Evolutionary conservation across 2,113 vertebrate genomes (phyloP).

Genomic region (Pygoscelis adeliae): DNA sequence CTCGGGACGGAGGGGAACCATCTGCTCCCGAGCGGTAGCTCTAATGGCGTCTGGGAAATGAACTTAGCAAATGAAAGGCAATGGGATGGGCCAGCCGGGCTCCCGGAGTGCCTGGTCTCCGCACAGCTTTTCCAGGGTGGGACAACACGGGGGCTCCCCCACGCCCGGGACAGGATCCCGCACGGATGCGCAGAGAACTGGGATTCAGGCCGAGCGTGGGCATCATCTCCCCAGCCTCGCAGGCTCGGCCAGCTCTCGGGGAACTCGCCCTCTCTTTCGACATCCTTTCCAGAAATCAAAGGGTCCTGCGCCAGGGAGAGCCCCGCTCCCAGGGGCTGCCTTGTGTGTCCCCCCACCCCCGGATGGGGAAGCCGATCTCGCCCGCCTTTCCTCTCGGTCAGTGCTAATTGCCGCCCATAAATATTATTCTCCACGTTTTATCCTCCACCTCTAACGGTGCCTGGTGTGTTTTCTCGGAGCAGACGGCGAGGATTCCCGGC

Average conservation of each 20-base stretch:
- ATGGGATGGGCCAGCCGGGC: neutral
- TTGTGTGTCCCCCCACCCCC: rapidly evolving
- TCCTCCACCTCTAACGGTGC: neutral
- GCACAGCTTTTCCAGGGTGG: neutral
- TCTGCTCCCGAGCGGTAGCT: constrained; percentile 34
- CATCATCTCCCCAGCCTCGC: neutral
- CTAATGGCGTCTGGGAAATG: constrained; percentile 1
- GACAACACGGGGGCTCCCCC: rapidly evolving
- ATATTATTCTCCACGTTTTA: neutral
- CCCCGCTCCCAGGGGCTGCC: neutral
- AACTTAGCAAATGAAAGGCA: neutral
- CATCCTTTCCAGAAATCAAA: neutral
- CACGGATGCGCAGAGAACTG: neutral
- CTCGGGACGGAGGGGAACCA: constrained; percentile 6
- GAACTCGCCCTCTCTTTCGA: neutral
- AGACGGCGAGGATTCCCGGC: neutral
- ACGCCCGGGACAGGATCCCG: rapidly evolving
- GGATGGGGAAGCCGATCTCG: rapidly evolving
- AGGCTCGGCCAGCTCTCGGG: neutral
- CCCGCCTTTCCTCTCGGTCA: neutral
- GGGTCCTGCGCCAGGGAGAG: neutral
- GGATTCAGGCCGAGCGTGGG: neutral
- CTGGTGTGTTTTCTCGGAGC: neutral
- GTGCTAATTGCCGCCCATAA: neutral
- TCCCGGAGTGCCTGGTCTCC: rapidly evolving